Percentiles rank a stretch among this genome's conserved stretches.
These are phyloP conservation scores for Lobophora halterata DNA, from an alignment of 2,888 invertebrate genomes.

Conservation along the genomic window DNA sequence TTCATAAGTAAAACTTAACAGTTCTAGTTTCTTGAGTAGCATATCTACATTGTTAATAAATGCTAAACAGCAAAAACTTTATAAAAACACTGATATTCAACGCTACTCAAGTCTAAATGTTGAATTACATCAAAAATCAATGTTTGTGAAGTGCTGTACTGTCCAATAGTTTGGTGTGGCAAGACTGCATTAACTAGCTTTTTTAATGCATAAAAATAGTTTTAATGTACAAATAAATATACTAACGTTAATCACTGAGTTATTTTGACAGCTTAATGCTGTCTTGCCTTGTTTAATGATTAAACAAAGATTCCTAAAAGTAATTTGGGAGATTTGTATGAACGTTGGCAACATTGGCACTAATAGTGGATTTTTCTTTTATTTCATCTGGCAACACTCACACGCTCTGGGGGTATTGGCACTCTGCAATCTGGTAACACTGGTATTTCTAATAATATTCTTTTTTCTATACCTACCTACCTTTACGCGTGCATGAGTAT, in stretches of 20 bases:
- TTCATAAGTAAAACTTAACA: no score
- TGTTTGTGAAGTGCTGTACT: no score
- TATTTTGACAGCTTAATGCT: slow-evolving; percentile 40
- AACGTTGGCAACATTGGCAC: slow-evolving; percentile 41
- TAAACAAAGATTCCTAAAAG: slow-evolving; percentile 33
- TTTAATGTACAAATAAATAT: slow-evolving; percentile 20
- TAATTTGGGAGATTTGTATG: slow-evolving; percentile 9
- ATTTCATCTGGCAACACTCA: slow-evolving; percentile 76
- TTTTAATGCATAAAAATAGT: slow-evolving; percentile 21
- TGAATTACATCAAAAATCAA: no score
- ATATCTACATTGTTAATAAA: no score
- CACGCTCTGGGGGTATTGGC: slow-evolving; percentile 74
- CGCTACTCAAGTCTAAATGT: no score
- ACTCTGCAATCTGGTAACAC: slow-evolving; percentile 79
- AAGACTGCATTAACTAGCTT: slow-evolving; percentile 58
- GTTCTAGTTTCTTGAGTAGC: no score
- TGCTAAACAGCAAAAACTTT: no score
- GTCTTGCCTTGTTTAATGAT: slow-evolving; percentile 63
- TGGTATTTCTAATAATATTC: slow-evolving; percentile 65
- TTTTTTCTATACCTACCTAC: slow-evolving; percentile 31
- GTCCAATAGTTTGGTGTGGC: slow-evolving; percentile 44
- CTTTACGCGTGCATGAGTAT: slow-evolving; percentile 38
- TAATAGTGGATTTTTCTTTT: slow-evolving; percentile 72
- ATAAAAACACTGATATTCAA: no score
- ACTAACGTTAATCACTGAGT: slow-evolving; percentile 37